These are phyloP conservation scores for Mus pahari DNA, from an alignment of 2,113 vertebrate species.

Conservation along the genomic window DNA sequence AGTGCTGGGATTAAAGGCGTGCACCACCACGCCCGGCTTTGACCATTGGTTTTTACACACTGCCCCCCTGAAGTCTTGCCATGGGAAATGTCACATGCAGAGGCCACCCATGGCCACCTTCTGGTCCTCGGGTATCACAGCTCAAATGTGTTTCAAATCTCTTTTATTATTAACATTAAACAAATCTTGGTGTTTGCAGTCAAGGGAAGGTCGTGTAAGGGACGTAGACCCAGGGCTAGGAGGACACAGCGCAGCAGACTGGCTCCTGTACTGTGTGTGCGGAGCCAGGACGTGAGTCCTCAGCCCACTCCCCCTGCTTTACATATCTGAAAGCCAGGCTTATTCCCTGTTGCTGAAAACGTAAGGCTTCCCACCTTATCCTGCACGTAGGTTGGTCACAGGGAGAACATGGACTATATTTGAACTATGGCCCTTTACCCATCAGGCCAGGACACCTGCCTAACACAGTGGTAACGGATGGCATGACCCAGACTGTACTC, in stretches of 20 bases:
- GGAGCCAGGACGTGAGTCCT: background rate
- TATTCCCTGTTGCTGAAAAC: background rate
- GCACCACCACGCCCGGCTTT: too few relatives aligned
- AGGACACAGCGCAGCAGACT: background rate
- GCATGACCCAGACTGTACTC: too few relatives aligned
- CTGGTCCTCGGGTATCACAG: background rate
- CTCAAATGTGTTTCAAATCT: background rate
- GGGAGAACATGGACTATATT: background rate
- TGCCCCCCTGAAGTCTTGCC: too few relatives aligned
- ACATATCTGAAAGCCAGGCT: background rate
- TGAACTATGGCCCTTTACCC: background rate
- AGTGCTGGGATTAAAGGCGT: too few relatives aligned
- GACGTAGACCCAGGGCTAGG: too few relatives aligned
- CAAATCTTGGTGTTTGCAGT: background rate
- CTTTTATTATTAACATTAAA: constrained; percentile 15
- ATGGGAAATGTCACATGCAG: background rate
- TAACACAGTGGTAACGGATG: background rate
- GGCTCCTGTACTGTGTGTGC: background rate
- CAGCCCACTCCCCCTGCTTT: background rate
- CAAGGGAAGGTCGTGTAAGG: background rate
- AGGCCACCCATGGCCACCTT: background rate
- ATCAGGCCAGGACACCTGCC: background rate
- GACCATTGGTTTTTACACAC: background rate
- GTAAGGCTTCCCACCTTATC: background rate
- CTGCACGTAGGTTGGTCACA: background rate